These are phyloP conservation scores for Salvelinus namaycush DNA, from an alignment of 2,113 vertebrate species.

Conservation along the genomic window DNA sequence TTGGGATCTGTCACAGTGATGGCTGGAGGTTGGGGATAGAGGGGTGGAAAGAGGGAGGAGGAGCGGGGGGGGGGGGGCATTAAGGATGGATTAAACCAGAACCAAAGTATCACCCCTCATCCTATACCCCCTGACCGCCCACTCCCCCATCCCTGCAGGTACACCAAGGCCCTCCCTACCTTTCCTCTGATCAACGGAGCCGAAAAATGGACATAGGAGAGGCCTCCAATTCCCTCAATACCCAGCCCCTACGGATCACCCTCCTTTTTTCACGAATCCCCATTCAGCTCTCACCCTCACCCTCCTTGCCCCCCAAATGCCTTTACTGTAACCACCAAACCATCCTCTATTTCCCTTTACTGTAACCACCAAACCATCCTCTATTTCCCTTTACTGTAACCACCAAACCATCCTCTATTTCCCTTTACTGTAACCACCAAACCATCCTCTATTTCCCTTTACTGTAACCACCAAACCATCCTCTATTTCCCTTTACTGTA, in stretches of 20 bases:
- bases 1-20: conserved; percentile 79
- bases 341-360: too few species aligned
- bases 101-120: conserved; percentile 77
- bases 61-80: conserved; percentile 25
- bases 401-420: too few species aligned
- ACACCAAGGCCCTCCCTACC: conserved; percentile 68
- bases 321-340: too few species aligned
- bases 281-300: neutral
- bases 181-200: conserved; percentile 82
- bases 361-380: too few species aligned
- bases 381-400: too few species aligned
- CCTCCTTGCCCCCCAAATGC: conserved; percentile 8
- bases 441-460: too few species aligned
- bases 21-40: conserved; percentile 65
- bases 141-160: conserved; percentile 67
- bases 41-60: conserved; percentile 23
- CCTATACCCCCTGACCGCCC: neutral
- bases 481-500: too few species aligned
- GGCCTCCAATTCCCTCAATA: conserved; percentile 76
- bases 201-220: conserved; percentile 82
- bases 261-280: neutral
- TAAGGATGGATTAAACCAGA: conserved; percentile 83
- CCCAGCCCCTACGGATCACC: conserved; percentile 74
- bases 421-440: too few species aligned
- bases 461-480: too few species aligned